Conservation (phyloP, 2,888 invertebrate species). For the Synanthedon vespiformis region DNA sequence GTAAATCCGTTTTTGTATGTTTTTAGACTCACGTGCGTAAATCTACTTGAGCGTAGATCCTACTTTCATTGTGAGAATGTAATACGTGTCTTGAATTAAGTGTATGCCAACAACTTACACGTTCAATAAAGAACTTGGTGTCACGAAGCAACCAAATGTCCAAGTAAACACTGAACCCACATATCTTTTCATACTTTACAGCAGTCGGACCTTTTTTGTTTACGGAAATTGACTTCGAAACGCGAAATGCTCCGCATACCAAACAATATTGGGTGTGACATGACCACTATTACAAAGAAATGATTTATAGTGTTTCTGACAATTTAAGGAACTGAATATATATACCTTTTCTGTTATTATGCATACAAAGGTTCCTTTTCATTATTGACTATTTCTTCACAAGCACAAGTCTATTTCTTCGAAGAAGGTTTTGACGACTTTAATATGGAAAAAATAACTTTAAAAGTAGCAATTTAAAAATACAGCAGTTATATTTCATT, state of each 20-base stretch:
- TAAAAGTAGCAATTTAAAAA: too few relatives aligned
- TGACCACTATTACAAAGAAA: background rate
- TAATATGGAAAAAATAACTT: too few relatives aligned
- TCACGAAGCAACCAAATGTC: slow-evolving; percentile 29
- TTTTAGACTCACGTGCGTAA: slow-evolving; percentile 5
- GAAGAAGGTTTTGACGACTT: too few relatives aligned
- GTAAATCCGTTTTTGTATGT: slow-evolving; percentile 5
- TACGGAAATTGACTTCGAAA: slow-evolving; percentile 5
- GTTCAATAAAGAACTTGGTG: slow-evolving; percentile 35
- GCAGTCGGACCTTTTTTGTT: slow-evolving; percentile 1
- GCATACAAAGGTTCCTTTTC: too few relatives aligned
- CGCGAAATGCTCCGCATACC: slow-evolving; percentile 5
- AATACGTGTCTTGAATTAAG: slow-evolving; percentile 43
- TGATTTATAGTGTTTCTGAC: background rate
- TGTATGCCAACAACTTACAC: slow-evolving; percentile 18
- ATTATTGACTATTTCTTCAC: too few relatives aligned
- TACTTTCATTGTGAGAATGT: slow-evolving; percentile 29
- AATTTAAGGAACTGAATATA: background rate
- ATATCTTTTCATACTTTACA: slow-evolving; percentile 13
- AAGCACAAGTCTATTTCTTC: too few relatives aligned
- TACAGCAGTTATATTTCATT: too few relatives aligned
- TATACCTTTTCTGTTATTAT: too few relatives aligned
- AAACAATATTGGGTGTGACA: background rate
- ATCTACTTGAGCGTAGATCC: slow-evolving; percentile 19
- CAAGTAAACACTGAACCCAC: slow-evolving; percentile 20